Evolutionary conservation across 2,797 vertebrate genomes (phyloP), one percentile per base, ranked within the genome.

Genomic region (Philypnodon macrostomus): DNA sequence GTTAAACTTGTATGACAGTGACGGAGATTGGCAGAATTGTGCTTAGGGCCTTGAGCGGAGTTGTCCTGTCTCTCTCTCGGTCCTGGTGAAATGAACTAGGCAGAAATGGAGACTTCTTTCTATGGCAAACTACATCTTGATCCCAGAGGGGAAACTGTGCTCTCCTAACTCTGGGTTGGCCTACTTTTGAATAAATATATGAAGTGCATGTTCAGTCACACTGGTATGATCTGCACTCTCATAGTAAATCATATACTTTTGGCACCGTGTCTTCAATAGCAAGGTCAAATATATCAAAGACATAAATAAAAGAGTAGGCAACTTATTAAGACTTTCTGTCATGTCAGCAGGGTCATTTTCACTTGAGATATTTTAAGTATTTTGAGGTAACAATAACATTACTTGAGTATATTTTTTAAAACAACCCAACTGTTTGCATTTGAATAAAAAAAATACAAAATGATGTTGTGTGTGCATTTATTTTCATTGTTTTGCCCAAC

Each of bases 101-200:
- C 66, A 73, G 52, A 76, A 73, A 68, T 59, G 56, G 73, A 81
- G 63, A 73, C 58, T 82, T n/a, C n/a, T n/a, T 79, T 71, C 49
- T 54, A 61, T 71, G 74, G 76, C 77, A 75, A 64, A 69, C 68
- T 71, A 54, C 70, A 54, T 70, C 62, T n/a, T 63, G 4, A 48
- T 70, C 78, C 76, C 76, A 73, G 62, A 74, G 81, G 80, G 67
- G 46, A 63, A 68, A 69, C 31, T 21, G 60, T 54, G 55, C 59
- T 68, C 58, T 51, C 51, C 61, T 61, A 53, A 73, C 63, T 76
- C 57, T 27, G 41, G 34, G 44, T 41, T 81, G 76, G 67, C 73
- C 75, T 75, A 73, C 58, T 79, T 76, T 48, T 64, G 38, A 66
- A 66, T 42, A 53, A n/a, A 35, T 40, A 72, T 47, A 30, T 45